Percentiles rank a stretch among this genome's conserved stretches.
Evolutionary conservation across 2,888 invertebrate genomes (phyloP).

Genomic region (Apantesis nais): DNA sequence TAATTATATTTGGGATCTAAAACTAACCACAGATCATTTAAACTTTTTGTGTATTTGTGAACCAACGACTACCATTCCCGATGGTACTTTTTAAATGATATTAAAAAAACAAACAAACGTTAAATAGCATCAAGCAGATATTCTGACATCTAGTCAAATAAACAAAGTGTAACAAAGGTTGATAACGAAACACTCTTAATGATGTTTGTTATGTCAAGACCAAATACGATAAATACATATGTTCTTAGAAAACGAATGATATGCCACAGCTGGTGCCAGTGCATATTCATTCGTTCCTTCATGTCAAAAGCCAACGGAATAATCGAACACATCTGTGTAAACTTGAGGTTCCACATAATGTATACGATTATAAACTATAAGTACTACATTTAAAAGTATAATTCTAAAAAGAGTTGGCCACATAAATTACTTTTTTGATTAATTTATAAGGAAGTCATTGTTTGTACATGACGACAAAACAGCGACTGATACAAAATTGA

Average conservation of each 20-base stretch:
- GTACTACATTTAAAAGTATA: background rate
- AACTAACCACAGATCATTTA: background rate
- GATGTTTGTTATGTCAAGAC: constrained; percentile 37
- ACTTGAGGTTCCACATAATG: constrained; percentile 39
- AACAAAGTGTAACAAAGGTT: constrained; percentile 26
- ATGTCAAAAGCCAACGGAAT: constrained; percentile 53
- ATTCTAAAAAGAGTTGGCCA: constrained; percentile 8
- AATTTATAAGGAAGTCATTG: constrained; percentile 32
- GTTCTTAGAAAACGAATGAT: constrained; percentile 53
- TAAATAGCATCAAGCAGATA: background rate
- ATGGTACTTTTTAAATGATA: background rate
- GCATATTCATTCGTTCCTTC: constrained; percentile 52
- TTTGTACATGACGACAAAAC: constrained; percentile 33
- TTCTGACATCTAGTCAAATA: constrained; percentile 21
- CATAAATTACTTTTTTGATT: constrained; percentile 32
- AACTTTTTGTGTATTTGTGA: background rate
- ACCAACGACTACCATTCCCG: background rate
- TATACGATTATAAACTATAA: constrained; percentile 26
- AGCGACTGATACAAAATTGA: constrained; percentile 30
- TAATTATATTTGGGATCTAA: background rate
- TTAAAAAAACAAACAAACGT: background rate
- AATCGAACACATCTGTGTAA: constrained; percentile 66
- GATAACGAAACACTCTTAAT: constrained; percentile 50
- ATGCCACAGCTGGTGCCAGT: constrained; percentile 57
- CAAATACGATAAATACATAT: constrained; percentile 45